Base-by-base conservation (phyloP, 2,888 invertebrate species). In the Heliconius sara region DNA sequence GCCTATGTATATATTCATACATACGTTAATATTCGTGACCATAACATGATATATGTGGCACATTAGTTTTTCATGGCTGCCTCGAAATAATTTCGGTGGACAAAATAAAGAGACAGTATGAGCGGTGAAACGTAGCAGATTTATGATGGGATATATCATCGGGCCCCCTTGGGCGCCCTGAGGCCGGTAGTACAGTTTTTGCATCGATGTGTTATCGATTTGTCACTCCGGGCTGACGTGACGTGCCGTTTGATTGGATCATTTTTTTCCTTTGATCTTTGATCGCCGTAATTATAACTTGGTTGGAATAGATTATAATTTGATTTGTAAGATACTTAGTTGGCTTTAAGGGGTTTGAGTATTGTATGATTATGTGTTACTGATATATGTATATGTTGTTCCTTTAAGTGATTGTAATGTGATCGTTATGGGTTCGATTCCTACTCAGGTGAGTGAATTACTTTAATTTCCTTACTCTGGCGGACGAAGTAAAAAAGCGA, bases 81-180 rank as follows among this genome's bases (percentile, higher is more conserved):
- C 78, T 72, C 83, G 71, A 76, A 80, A 83, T 80, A 81, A 80
- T 82, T 83, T 80, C 79, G 79, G 73, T 66, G 79, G 82, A 81
- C 82, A 83, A 83, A 84, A 84, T 82, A 82, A 81, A 83, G 84
- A 82, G 84, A 83, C 77, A 80, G 80, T 80, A 79, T 76, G 77
- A 81, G 86, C 85, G 88, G 84, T 86, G 89, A 88, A 87, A 85
- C 85, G 83, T 85, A 88, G 86, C 90, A 92, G 92, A 93, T 93
- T 93, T 93, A 93, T 91, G 89, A 86, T 87, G 85, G 88, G 88
- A 93, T 93, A 92, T 91, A 90, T 93, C 92, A 93, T 93, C 89
- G 70, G 71, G 84, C 79, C 84, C 83, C 82, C 82, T 27, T 12
- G 43, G 30, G 27, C 74, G 77, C 79, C 70, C 75, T 76, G 66